These are phyloP conservation scores for Lithobates sylvaticus DNA, from an alignment of 2,797 vertebrate genomes.

Conservation along the genomic window DNA sequence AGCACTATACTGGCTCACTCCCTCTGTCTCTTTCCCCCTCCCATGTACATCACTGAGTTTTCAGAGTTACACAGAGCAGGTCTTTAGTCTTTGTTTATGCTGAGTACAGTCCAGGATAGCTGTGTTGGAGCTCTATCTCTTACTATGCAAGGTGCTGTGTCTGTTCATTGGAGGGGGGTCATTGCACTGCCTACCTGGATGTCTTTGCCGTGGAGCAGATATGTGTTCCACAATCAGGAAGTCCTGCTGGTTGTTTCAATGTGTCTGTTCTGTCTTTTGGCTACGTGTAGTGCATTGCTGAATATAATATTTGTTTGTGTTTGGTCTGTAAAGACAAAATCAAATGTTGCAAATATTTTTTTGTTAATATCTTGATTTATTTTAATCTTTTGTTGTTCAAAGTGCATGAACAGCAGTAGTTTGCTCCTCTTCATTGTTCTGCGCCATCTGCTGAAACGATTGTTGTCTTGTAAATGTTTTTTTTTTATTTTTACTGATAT, in stretches of 20 bases:
- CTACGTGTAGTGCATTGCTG: background rate
- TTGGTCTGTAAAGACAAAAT: background rate
- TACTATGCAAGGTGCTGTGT: conserved; percentile 30
- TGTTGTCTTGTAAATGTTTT: background rate
- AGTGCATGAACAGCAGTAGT: background rate
- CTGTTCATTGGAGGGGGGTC: conserved; percentile 31
- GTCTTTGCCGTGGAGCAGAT: background rate
- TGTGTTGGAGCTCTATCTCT: background rate
- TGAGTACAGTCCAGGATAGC: conserved; percentile 24
- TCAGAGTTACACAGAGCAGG: conserved; percentile 36
- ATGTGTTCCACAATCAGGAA: background rate
- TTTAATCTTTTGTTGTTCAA: background rate
- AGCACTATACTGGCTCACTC: conserved; percentile 10
- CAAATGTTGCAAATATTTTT: background rate
- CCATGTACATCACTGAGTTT: conserved; percentile 30
- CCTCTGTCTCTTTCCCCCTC: conserved; percentile 25
- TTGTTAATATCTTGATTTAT: too few relatives aligned
- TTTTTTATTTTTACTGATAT: background rate
- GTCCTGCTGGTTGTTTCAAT: background rate
- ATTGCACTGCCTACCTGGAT: conserved; percentile 5
- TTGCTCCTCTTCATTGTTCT: background rate
- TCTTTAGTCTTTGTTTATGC: conserved; percentile 26
- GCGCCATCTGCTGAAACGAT: background rate
- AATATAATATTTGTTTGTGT: background rate
- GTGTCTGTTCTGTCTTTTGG: background rate